Evolutionary conservation across 2,888 invertebrate species (phyloP).

Genomic region (Netelia melanura): DNA sequence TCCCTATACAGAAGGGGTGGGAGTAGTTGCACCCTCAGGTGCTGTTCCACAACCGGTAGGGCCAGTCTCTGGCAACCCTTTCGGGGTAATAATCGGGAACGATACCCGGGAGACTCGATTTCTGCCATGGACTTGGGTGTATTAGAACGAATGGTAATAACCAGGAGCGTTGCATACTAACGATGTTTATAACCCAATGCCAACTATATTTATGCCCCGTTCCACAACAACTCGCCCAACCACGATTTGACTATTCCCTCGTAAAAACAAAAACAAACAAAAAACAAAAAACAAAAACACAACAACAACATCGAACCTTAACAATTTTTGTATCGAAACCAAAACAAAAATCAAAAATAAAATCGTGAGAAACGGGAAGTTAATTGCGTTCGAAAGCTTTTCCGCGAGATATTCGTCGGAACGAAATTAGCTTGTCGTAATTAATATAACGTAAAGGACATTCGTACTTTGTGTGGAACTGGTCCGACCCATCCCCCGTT

Average conservation of each 20-base stretch:
- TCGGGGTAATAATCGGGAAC: conserved; percentile 84
- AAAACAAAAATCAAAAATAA: conserved; percentile 1
- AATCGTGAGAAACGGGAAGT: background rate
- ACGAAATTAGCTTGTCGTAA: conserved; percentile 57
- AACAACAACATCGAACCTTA: background rate
- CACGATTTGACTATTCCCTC: conserved; percentile 15
- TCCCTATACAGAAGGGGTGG: conserved; percentile 44
- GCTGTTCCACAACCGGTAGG: conserved; percentile 75
- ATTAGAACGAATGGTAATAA: conserved; percentile 84
- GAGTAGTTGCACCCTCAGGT: conserved; percentile 83
- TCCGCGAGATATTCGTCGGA: conserved; percentile 34
- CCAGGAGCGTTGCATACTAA: conserved; percentile 79
- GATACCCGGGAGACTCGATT: conserved; percentile 82
- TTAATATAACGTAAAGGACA: conserved; percentile 46
- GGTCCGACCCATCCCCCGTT: background rate
- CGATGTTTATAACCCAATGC: conserved; percentile 75
- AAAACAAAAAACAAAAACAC: no score
- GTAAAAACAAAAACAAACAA: conserved; percentile 4
- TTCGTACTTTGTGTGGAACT: conserved; percentile 33
- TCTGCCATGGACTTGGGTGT: conserved; percentile 67
- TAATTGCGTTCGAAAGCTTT: conserved; percentile 30
- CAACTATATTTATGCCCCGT: conserved; percentile 52
- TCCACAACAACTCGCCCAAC: conserved; percentile 27
- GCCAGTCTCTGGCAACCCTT: conserved; percentile 80
- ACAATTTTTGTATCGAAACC: background rate